Percentiles rank a stretch among this genome's conserved stretches.
Conservation (phyloP, 2,797 vertebrate species). For the Arctocebus calabarensis region DNA sequence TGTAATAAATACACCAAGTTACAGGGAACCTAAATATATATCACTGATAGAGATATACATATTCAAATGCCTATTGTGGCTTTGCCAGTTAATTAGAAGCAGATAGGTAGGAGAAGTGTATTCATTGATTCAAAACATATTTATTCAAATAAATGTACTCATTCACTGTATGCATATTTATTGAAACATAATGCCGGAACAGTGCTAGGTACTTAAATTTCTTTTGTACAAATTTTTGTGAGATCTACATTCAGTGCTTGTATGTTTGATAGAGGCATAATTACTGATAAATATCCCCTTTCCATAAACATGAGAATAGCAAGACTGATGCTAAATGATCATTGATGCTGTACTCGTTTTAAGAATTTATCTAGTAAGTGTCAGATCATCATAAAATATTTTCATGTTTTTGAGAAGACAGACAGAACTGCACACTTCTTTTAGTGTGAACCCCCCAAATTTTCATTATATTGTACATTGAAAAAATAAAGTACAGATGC, state of each 20-base stretch:
- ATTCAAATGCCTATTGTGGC: not conserved
- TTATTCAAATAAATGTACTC: not conserved
- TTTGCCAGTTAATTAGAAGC: not conserved
- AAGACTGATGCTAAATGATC: not conserved
- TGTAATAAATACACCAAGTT: not conserved
- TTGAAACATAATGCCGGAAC: not conserved
- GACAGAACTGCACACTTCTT: not conserved
- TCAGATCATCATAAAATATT: not conserved
- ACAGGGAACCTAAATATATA: not conserved
- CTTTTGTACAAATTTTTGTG: not conserved
- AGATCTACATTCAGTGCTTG: not conserved
- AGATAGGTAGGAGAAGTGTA: not conserved
- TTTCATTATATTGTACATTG: not conserved
- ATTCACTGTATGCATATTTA: not conserved
- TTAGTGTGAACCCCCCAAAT: not conserved
- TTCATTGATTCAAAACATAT: not conserved
- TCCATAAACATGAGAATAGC: not conserved
- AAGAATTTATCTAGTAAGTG: not conserved
- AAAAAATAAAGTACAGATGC: not conserved
- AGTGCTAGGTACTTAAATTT: not conserved
- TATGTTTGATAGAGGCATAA: not conserved
- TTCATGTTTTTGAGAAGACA: not conserved
- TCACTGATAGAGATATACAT: not conserved
- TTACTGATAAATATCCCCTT: not conserved
- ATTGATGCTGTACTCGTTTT: accelerated